Evolutionary conservation across 1,140 invertebrate genomes (phyloP).

Genomic region (Agrypnia vestita): DNA sequence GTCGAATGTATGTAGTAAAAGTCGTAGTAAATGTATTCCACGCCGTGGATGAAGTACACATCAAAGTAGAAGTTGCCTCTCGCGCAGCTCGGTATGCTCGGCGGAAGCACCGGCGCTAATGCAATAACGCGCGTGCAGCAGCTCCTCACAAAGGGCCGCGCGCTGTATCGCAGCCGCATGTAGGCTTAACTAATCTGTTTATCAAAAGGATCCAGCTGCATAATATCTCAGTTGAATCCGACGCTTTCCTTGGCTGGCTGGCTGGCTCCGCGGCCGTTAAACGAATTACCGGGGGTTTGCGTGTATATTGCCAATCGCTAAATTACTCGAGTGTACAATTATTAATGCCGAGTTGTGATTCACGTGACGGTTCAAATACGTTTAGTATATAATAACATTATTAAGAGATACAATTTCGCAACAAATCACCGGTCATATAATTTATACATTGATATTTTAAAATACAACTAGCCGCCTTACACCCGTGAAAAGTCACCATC

Average conservation of each 20-base stretch:
- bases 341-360: not conserved
- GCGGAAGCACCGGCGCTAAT: conserved; percentile 11
- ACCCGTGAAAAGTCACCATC: no score
- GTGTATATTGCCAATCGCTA: not conserved
- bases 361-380: not conserved
- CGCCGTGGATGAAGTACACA: not conserved
- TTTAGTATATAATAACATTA: no score
- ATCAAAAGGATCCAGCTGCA: conserved; percentile 48
- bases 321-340: not conserved
- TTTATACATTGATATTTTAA: no score
- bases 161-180: not conserved
- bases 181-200: conserved; percentile 52
- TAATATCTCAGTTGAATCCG: conserved; percentile 39
- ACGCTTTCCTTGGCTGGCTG: conserved; percentile 17
- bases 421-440: no score
- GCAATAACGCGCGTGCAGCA: conserved; percentile 29
- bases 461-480: no score
- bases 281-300: conserved; percentile 10
- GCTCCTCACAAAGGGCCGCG: conserved; percentile 44
- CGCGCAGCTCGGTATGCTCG: not conserved
- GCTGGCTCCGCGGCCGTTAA: not conserved
- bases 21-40: not conserved
- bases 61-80: not conserved
- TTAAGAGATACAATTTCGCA: no score
- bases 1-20: not conserved